A percentile compares a stretch with the other conserved stretches of the same genome.
These are phyloP conservation scores for Hemichromis elongatus DNA, from an alignment of 2,113 vertebrate genomes.

Conservation along the genomic window DNA sequence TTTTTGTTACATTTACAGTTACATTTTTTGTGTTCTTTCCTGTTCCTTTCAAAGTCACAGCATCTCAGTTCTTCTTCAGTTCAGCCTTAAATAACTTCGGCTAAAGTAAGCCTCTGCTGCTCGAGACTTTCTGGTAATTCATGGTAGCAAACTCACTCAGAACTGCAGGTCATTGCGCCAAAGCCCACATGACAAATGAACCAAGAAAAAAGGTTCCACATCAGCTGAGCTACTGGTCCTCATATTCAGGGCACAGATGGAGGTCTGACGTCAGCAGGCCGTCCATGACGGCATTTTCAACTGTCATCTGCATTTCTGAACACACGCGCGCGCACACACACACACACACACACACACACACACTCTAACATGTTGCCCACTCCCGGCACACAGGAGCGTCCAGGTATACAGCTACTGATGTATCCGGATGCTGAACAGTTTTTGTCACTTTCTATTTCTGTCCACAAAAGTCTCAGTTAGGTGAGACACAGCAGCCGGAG, in stretches of 20 bases:
- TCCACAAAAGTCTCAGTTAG: constrained; percentile 18
- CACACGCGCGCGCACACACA: no score
- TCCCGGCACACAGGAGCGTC: neutral
- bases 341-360: neutral
- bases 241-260: constrained; percentile 45
- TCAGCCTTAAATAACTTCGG: constrained; percentile 31
- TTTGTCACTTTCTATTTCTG: constrained; percentile 9
- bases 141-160: neutral
- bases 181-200: neutral
- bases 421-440: neutral
- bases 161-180: neutral
- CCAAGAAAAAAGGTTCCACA: neutral
- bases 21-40: neutral
- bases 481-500: neutral
- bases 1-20: neutral
- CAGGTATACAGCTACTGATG: neutral
- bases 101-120: constrained; percentile 6
- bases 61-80: constrained; percentile 3
- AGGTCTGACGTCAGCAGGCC: constrained; percentile 24
- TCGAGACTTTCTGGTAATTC: neutral
- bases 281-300: neutral
- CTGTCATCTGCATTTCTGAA: neutral
- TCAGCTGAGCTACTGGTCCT: constrained; percentile 20
- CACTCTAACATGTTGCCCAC: neutral
- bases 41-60: constrained; percentile 24